Percentiles rank a stretch among this genome's conserved stretches.
These are phyloP conservation scores for Pavo muticus DNA, from an alignment of 2,113 vertebrate species.

Conservation along the genomic window DNA sequence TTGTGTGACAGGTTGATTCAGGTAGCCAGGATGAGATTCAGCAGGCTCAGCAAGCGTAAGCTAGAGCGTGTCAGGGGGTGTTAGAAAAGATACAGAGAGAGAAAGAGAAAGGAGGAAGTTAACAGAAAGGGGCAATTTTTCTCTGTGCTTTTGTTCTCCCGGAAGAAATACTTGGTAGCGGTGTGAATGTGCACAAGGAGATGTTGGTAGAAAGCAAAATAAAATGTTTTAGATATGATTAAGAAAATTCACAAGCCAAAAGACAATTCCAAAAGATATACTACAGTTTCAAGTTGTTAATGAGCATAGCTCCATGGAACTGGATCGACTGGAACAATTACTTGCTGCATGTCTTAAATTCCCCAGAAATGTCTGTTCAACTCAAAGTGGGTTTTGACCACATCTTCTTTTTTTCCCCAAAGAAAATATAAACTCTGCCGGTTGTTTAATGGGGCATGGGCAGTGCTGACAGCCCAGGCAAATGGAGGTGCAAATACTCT, in stretches of 20 bases:
- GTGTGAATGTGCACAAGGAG: neutral
- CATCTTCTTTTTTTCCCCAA: rapidly evolving
- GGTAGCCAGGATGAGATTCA: neutral
- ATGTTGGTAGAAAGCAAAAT: neutral
- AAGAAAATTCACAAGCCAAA: neutral
- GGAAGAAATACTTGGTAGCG: neutral
- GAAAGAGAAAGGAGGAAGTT: neutral
- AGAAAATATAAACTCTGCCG: neutral
- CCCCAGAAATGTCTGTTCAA: neutral
- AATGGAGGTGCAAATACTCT: neutral
- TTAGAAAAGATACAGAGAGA: neutral
- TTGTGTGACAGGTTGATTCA: neutral
- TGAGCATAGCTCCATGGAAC: neutral
- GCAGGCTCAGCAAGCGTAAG: neutral
- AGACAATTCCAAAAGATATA: neutral
- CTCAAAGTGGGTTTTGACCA: neutral
- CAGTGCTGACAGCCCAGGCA: neutral
- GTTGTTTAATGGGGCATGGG: neutral
- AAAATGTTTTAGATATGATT: neutral
- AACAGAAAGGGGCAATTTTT: neutral
- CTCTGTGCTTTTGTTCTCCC: neutral
- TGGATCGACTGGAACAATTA: neutral
- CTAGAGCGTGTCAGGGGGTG: neutral
- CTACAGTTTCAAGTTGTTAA: neutral
- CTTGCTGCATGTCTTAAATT: neutral